Evolutionary conservation across 2,888 invertebrate species (phyloP), one percentile per base, ranked within the genome.

Genomic region (Orthosia gracilis): DNA sequence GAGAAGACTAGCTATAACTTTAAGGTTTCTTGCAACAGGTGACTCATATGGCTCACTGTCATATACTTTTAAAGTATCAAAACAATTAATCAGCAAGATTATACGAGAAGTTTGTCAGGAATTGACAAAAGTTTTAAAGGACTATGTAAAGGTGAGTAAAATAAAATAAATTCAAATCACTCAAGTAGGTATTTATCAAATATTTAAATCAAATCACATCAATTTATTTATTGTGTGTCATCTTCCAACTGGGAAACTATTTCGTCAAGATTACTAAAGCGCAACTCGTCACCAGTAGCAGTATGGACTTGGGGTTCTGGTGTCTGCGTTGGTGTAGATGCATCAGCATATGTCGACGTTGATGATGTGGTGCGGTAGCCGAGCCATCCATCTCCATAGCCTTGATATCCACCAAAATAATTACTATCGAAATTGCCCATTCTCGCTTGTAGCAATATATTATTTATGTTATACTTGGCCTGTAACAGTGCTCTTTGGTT

Each of bases 61-160:
- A 73, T 84, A 82, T 69, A 85, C 80, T 47, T 85, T 86, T 67
- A 77, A 68, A 84, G 69, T 86, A 78, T 85, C 86, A 75, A 31
- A 31, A 31, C 26, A 31, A 31, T 31, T 31, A 31, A 31, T 31
- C 26, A 31, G 26, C 26, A 31, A 69, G 47, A 69, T 65, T 12
- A 45, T 74, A 74, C 73, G 40, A 66, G 62, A 61, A 76, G 83
- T 79, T 61, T 73, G 67, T 73, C 17, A 73, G 45, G 73, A 72
- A 64, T 59, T 78, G 69, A 74, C 67, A 61, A 71, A 78, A 50
- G 71, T 61, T 63, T 75, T 79, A 55, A 73, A 69, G 70, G 70
- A 68, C 49, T 76, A 70, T 76, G 73, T 76, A 73, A 79, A 76
- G 63, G 76, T 79, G 63, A 76, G 79, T 69, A 66, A 65, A 73